A percentile compares a stretch with the other conserved stretches of the same genome.
phyloP scores from a whole-genome alignment of 2,888 invertebrate genomes.

The Xiphydria camelus region DNA sequence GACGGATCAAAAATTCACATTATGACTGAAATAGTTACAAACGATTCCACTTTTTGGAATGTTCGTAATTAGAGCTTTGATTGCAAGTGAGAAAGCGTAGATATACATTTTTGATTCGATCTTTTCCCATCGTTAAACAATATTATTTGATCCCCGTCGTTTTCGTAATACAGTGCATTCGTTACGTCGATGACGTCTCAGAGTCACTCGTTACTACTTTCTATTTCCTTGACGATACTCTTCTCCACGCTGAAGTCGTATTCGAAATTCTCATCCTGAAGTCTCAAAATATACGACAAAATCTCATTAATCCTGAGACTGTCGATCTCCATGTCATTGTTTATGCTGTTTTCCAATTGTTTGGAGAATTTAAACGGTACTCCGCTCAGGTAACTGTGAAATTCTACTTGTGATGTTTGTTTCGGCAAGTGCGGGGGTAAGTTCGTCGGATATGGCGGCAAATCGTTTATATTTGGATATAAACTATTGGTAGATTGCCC shows the following conservation, averaged over 20 bases:
- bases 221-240: conserved; percentile 62
- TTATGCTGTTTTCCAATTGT: conserved; percentile 58
- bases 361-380: conserved; percentile 63
- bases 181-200: no score
- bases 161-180: no score
- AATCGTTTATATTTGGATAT: conserved; percentile 37
- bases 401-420: conserved; percentile 29
- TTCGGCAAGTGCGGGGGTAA: conserved; percentile 26
- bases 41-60: no score
- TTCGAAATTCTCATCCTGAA: conserved; percentile 56
- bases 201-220: conserved; percentile 25
- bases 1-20: no score
- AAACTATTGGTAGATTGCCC: conserved; percentile 24
- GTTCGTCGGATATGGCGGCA: conserved; percentile 10
- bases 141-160: no score
- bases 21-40: no score
- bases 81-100: no score
- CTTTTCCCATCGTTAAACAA: no score
- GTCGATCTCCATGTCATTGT: conserved; percentile 59
- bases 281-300: conserved; percentile 60
- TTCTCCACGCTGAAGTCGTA: conserved; percentile 64
- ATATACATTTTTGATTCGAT: no score
- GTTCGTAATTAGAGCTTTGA: no score
- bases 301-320: conserved; percentile 60
- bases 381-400: conserved; percentile 58